phyloP scores from a whole-genome alignment of 2,888 invertebrate genomes.

The Rotaria magnacalcarata region DNA sequence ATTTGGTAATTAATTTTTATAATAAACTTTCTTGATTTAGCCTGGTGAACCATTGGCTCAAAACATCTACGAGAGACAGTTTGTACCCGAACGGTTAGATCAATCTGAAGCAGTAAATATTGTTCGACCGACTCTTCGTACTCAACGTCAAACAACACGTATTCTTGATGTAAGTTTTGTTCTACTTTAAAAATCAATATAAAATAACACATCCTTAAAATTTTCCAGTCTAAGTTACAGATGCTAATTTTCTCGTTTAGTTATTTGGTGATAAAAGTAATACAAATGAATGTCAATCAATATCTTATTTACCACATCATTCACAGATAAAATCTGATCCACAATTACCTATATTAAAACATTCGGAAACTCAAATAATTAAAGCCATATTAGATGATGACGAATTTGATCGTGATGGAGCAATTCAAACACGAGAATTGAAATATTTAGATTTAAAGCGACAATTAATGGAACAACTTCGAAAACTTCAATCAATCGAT shows the following conservation, averaged over 20 bases:
- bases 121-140: neutral
- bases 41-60: neutral
- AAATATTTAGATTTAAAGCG: neutral
- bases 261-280: slow-evolving; percentile 3
- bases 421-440: neutral
- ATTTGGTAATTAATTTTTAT: neutral
- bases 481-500: neutral
- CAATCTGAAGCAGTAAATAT: neutral
- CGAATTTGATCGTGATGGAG: neutral
- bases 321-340: neutral
- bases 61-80: neutral
- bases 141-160: slow-evolving; percentile 1
- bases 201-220: no score
- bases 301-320: neutral
- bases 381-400: neutral
- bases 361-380: neutral
- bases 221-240: no score
- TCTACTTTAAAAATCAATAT: no score
- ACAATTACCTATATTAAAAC: neutral
- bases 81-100: neutral
- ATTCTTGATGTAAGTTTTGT: neutral
- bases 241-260: neutral
- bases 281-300: neutral
- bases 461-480: neutral
- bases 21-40: neutral